Conservation (phyloP, 2,113 vertebrate genomes). For the Psephotus haematonotus region DNA sequence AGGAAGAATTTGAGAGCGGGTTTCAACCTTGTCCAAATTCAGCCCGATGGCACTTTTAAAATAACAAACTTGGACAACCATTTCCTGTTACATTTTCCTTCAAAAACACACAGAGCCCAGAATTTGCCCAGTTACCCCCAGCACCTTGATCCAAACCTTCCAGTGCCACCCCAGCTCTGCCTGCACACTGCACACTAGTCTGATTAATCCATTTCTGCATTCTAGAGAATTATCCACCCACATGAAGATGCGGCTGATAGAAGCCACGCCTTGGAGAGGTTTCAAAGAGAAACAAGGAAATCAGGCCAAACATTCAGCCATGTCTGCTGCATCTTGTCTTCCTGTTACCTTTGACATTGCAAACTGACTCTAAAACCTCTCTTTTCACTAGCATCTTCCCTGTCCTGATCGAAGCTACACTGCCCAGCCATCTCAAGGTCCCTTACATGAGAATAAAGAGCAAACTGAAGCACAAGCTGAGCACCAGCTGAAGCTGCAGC, state of each 20-base stretch:
- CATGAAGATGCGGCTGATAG: neutral
- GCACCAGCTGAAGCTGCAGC: neutral
- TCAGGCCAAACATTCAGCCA: neutral
- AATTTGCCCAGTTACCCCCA: neutral
- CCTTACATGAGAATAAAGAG: neutral
- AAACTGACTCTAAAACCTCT: neutral
- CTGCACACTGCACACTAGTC: neutral
- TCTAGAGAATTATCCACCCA: neutral
- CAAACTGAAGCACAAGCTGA: neutral
- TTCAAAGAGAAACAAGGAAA: conserved; percentile 32
- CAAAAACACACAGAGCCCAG: neutral
- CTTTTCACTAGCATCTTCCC: neutral
- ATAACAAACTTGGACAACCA: neutral
- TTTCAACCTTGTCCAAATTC: neutral
- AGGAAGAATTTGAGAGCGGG: neutral
- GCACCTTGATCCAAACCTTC: neutral
- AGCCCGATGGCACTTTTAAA: neutral
- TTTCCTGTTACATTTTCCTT: neutral
- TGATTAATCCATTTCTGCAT: neutral
- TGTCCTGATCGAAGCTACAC: fast-evolving
- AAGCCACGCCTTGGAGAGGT: conserved; percentile 21
- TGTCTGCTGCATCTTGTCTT: neutral
- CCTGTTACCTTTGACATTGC: neutral
- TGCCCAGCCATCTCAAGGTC: neutral
- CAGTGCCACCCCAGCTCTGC: neutral